These are phyloP conservation scores for Anastatus disparis DNA, from an alignment of 1,140 invertebrate genomes.

Conservation along the genomic window DNA sequence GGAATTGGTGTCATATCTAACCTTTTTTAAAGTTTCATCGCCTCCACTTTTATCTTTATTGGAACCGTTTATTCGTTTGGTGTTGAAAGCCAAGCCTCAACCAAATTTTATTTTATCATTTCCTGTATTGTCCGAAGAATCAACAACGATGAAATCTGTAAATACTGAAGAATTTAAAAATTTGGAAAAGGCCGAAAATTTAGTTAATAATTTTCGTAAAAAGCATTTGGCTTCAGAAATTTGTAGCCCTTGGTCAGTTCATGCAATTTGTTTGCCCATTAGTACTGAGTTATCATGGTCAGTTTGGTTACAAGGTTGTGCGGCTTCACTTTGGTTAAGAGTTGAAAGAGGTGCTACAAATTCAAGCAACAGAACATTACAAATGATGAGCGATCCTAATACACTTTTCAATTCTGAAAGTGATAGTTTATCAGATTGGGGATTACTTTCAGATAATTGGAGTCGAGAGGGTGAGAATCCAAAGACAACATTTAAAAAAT, in stretches of 20 bases:
- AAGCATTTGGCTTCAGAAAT: constrained; percentile 57
- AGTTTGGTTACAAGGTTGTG: constrained; percentile 73
- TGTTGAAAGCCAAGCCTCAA: constrained; percentile 62
- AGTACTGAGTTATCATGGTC: constrained; percentile 69
- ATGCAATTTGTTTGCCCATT: constrained; percentile 65
- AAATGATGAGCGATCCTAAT: constrained; percentile 39
- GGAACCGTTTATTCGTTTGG: constrained; percentile 66
- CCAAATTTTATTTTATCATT: constrained; percentile 72
- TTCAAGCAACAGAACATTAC: constrained; percentile 44
- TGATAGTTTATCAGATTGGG: constrained; percentile 64
- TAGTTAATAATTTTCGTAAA: constrained; percentile 58
- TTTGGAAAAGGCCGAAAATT: constrained; percentile 54
- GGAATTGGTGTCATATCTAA: constrained; percentile 69
- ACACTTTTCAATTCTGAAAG: constrained; percentile 54
- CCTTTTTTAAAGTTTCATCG: constrained; percentile 67
- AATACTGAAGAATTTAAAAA: constrained; percentile 49
- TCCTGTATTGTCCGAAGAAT: constrained; percentile 54
- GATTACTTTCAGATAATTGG: constrained; percentile 64
- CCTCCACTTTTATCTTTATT: constrained; percentile 68
- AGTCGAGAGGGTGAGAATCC: constrained; percentile 62
- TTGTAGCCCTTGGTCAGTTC: constrained; percentile 67
- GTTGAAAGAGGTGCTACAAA: constrained; percentile 56
- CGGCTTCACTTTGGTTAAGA: constrained; percentile 68
- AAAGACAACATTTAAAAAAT: too few species aligned
- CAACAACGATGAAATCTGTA: constrained; percentile 33